Evolutionary conservation across 2,797 vertebrate genomes (phyloP).

Genomic region (Jordanella pulchra): DNA sequence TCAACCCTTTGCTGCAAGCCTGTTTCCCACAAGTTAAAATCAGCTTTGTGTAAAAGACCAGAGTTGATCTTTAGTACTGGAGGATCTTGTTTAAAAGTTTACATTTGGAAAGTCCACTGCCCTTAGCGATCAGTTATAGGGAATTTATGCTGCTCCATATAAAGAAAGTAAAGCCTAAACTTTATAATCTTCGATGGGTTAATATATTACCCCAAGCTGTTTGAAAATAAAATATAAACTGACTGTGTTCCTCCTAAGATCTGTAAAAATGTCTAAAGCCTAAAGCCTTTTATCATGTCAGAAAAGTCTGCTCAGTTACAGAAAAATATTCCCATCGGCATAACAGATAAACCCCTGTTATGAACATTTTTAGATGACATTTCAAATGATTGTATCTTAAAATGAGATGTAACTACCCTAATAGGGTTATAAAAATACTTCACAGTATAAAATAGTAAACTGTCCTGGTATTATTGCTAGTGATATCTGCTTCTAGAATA

Average conservation of each 20-base stretch:
- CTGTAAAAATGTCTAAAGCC: constrained; percentile 34
- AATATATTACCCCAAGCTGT: constrained; percentile 31
- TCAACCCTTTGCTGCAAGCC: not conserved
- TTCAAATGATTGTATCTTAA: too few relatives aligned
- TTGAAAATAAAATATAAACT: constrained; percentile 30
- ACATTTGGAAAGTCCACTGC: constrained; percentile 9
- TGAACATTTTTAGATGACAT: too few relatives aligned
- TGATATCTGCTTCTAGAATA: too few relatives aligned
- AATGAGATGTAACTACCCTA: too few relatives aligned
- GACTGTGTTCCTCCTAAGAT: constrained; percentile 30
- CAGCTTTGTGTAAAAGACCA: not conserved
- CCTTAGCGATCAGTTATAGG: constrained; percentile 35
- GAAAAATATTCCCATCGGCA: not conserved
- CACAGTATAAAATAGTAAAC: too few relatives aligned
- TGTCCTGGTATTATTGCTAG: too few relatives aligned
- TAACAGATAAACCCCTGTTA: too few relatives aligned
- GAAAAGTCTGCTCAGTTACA: constrained; percentile 15
- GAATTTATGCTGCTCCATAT: constrained; percentile 29
- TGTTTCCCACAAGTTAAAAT: not conserved
- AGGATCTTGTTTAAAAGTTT: constrained; percentile 20
- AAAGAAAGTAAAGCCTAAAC: constrained; percentile 1
- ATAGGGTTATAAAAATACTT: too few relatives aligned
- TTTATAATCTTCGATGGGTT: constrained; percentile 44
- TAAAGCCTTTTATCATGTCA: constrained; percentile 27
- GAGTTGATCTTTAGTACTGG: not conserved